A percentile compares a stretch with the other conserved stretches of the same genome.
Conservation (phyloP, 2,888 invertebrate genomes). For the Leptura quadrifasciata region DNA sequence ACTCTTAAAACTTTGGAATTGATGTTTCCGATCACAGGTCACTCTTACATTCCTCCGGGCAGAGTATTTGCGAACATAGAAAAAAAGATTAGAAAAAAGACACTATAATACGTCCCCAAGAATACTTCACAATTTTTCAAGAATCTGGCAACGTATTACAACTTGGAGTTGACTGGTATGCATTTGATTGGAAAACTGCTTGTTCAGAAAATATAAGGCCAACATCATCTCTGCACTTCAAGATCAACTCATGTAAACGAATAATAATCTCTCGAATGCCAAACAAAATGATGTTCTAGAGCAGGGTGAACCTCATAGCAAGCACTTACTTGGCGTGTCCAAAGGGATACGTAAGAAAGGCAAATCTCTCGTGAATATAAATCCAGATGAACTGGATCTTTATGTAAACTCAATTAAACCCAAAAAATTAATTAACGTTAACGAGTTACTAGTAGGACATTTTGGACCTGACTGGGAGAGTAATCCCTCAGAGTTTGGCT, state of each 20-base stretch:
- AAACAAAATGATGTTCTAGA: conserved; percentile 26
- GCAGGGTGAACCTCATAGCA: conserved; percentile 41
- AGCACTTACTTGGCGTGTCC: background rate
- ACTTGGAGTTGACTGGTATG: conserved; percentile 38
- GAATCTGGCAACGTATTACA: conserved; percentile 3
- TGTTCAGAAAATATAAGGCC: conserved; percentile 26
- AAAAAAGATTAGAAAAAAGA: no score
- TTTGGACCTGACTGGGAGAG: conserved; percentile 28
- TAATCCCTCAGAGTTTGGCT: background rate
- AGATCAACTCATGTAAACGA: conserved; percentile 42
- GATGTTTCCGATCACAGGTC: conserved; percentile 20
- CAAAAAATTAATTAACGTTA: conserved; percentile 40
- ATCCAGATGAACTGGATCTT: conserved; percentile 39
- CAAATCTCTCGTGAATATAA: conserved; percentile 27
- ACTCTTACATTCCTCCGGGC: no score
- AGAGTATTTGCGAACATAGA: no score
- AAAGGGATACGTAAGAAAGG: conserved; percentile 45
- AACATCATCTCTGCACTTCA: conserved; percentile 39
- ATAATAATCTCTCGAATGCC: conserved; percentile 34
- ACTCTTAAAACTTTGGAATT: conserved; percentile 32
- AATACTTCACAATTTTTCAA: no score
- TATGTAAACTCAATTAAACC: conserved; percentile 32
- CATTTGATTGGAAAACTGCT: conserved; percentile 36
- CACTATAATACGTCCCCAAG: no score
- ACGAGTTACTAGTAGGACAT: conserved; percentile 36